Conservation (phyloP, 2,888 invertebrate genomes). For the Athalia circularis region DNA sequence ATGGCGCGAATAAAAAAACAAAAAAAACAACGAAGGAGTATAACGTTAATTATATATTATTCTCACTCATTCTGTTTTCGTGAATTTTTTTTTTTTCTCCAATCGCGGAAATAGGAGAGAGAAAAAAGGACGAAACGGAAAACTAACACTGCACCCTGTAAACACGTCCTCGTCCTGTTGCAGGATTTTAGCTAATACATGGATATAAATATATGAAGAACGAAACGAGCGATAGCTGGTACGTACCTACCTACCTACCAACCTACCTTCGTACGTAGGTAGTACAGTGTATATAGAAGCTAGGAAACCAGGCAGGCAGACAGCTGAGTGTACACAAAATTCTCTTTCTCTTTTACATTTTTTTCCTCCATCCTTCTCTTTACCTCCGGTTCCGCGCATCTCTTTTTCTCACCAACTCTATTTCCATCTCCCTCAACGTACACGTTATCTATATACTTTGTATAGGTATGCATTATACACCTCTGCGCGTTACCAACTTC, state of each 20-base stretch:
- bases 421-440: slow-evolving; percentile 56
- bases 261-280: background rate
- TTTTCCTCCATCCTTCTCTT: slow-evolving; percentile 40
- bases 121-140: too few species aligned
- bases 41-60: too few species aligned
- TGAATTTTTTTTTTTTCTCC: too few species aligned
- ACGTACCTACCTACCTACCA: background rate
- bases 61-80: too few species aligned
- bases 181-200: too few species aligned
- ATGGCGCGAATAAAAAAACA: too few species aligned
- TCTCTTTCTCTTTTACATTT: background rate
- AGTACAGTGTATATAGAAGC: too few species aligned
- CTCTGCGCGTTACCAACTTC: slow-evolving; percentile 49
- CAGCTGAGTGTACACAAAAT: slow-evolving; percentile 45
- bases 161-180: too few species aligned
- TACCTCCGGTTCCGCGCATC: slow-evolving; percentile 51
- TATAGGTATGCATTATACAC: slow-evolving; percentile 49
- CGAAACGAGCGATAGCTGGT: background rate
- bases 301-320: slow-evolving; percentile 24
- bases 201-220: background rate
- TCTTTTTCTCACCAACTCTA: slow-evolving; percentile 44
- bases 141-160: too few species aligned
- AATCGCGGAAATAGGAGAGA: background rate
- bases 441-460: slow-evolving; percentile 61
- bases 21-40: too few species aligned